Conservation (phyloP, 2,888 invertebrate species). For the Theretra japonica region DNA sequence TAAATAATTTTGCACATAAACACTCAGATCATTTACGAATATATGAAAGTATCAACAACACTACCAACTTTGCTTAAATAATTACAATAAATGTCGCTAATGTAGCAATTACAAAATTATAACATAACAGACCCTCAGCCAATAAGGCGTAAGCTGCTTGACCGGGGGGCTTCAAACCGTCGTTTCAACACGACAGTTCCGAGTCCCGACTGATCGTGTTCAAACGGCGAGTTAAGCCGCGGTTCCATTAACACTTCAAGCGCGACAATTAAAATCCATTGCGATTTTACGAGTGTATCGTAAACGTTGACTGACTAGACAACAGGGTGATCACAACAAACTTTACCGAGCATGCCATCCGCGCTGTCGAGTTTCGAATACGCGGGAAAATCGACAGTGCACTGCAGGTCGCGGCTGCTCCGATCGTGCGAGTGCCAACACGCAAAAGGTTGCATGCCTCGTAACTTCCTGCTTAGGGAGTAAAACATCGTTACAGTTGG, state of each 20-base stretch:
- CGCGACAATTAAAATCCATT: constrained; percentile 43
- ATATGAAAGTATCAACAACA: constrained; percentile 41
- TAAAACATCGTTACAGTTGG: constrained; percentile 49
- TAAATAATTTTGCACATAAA: constrained; percentile 57
- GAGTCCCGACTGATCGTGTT: constrained; percentile 33
- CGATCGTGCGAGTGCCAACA: constrained; percentile 30
- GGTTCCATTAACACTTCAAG: constrained; percentile 44
- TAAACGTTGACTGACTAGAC: constrained; percentile 64
- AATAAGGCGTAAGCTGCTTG: constrained; percentile 59
- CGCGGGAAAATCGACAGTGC: constrained; percentile 36
- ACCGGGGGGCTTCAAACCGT: constrained; percentile 38
- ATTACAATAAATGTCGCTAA: constrained; percentile 37
- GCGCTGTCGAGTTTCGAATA: constrained; percentile 15
- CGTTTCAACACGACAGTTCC: constrained; percentile 19
- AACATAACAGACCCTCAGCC: constrained; percentile 50
- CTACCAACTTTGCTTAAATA: constrained; percentile 43
- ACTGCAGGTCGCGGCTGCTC: constrained; percentile 35
- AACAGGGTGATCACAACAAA: constrained; percentile 54
- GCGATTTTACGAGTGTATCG: constrained; percentile 50
- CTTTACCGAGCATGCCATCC: constrained; percentile 27
- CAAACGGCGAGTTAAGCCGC: constrained; percentile 48
- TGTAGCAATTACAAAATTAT: constrained; percentile 37
- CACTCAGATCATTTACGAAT: constrained; percentile 63
- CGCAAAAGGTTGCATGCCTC: constrained; percentile 55
- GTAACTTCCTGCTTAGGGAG: constrained; percentile 67